These are phyloP conservation scores for Thalassaphorura encarpata DNA, from an alignment of 1,140 invertebrate species.

Conservation along the genomic window DNA sequence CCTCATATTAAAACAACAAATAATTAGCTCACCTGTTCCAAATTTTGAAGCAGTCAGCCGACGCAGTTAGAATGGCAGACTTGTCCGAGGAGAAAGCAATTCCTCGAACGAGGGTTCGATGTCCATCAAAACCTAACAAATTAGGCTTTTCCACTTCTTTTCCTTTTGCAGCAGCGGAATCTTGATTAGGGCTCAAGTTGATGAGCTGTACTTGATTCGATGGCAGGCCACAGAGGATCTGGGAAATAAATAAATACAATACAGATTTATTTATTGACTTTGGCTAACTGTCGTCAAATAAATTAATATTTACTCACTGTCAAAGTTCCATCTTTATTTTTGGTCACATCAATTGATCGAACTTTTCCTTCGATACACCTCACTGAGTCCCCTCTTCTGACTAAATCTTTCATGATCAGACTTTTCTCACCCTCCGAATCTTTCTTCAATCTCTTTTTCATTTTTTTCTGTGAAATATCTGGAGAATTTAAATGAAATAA, in stretches of 20 bases:
- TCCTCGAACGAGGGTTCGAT: constrained; percentile 76
- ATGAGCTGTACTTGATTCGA: constrained; percentile 30
- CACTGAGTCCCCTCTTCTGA: constrained; percentile 10
- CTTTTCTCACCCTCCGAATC: constrained; percentile 34
- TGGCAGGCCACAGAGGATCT: constrained; percentile 27
- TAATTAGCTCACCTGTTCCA: constrained; percentile 80
- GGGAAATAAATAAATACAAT: not conserved
- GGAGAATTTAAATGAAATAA: constrained; percentile 67
- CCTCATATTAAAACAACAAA: not conserved
- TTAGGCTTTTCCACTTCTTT: not conserved
- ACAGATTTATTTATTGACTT: not conserved
- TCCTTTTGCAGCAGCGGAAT: not conserved
- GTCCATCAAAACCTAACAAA: constrained; percentile 48
- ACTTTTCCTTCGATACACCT: constrained; percentile 25
- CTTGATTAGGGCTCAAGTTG: not conserved
- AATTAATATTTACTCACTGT: constrained; percentile 15
- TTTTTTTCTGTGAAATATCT: constrained; percentile 56
- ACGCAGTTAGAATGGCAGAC: constrained; percentile 69
- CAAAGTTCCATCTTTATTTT: constrained; percentile 12
- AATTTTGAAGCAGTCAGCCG: constrained; percentile 77
- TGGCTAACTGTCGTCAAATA: not conserved
- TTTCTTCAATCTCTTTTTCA: constrained; percentile 68
- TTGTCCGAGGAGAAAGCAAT: constrained; percentile 86
- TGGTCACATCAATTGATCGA: constrained; percentile 20
- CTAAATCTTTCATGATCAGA: constrained; percentile 21